Percentiles rank a stretch among this genome's conserved stretches.
Evolutionary conservation across 2,113 vertebrate genomes (phyloP).

Genomic region (Bos javanicus): DNA sequence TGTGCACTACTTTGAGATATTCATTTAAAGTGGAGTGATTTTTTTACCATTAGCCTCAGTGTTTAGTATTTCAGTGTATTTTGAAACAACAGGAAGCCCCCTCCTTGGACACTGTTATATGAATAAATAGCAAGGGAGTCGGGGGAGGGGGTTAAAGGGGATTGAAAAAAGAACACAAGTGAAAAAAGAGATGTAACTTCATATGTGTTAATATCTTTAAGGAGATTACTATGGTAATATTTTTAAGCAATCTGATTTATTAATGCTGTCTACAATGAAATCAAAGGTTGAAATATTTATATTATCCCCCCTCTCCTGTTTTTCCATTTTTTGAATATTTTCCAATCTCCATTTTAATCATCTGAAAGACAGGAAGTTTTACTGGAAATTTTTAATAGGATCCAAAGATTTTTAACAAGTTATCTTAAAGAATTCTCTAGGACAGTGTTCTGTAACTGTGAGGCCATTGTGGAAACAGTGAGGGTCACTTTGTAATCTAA

Average conservation of each 20-base stretch:
- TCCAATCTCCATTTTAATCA: neutral
- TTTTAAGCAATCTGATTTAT: neutral
- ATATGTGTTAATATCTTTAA: neutral
- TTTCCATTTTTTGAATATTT: neutral
- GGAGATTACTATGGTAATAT: neutral
- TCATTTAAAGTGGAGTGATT: neutral
- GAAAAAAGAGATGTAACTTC: neutral
- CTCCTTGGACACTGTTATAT: neutral
- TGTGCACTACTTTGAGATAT: neutral
- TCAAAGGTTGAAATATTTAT: neutral
- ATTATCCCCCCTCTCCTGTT: neutral
- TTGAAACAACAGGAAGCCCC: neutral
- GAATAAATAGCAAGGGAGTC: neutral
- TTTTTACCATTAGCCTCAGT: conserved; percentile 5
- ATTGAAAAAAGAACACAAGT: neutral
- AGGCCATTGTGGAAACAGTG: neutral
- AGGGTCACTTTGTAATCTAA: conserved; percentile 27
- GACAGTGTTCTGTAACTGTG: conserved; percentile 1
- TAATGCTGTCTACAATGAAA: neutral
- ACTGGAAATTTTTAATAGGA: neutral
- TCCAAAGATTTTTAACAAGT: neutral
- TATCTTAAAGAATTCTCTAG: conserved; percentile 28
- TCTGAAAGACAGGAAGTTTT: neutral
- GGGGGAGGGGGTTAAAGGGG: neutral
- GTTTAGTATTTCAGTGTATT: neutral